Evolutionary conservation across 2,888 invertebrate species (phyloP).

Genomic region (Amphipyra berbera): DNA sequence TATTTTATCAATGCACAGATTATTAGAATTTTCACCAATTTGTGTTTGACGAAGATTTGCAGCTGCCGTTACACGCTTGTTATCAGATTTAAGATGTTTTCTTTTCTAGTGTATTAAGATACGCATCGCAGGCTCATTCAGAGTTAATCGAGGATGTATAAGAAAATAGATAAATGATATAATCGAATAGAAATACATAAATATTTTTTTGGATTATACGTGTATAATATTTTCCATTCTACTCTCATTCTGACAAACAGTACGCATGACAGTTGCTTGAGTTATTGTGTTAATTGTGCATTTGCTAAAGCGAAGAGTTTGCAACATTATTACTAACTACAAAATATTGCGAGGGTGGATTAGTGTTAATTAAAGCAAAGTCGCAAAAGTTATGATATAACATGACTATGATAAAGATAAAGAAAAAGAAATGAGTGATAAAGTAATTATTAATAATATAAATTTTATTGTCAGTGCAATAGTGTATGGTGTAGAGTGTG

Average conservation of each 20-base stretch:
- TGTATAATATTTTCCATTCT: constrained; percentile 70
- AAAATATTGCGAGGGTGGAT: constrained; percentile 69
- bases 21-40: constrained; percentile 65
- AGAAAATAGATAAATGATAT: constrained; percentile 76
- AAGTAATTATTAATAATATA: constrained; percentile 48
- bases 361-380: constrained; percentile 57
- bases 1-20: constrained; percentile 81
- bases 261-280: constrained; percentile 88
- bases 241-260: constrained; percentile 77
- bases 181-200: constrained; percentile 74
- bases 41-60: constrained; percentile 74
- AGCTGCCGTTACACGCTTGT: constrained; percentile 63
- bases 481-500: constrained; percentile 50
- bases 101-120: constrained; percentile 78
- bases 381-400: constrained; percentile 57
- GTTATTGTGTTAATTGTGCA: constrained; percentile 81
- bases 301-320: constrained; percentile 82
- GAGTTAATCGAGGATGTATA: constrained; percentile 84
- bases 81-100: constrained; percentile 88
- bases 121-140: constrained; percentile 71
- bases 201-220: constrained; percentile 71
- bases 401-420: constrained; percentile 58
- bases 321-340: constrained; percentile 75
- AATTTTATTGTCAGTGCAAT: constrained; percentile 45
- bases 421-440: constrained; percentile 53